Evolutionary conservation across 2,797 vertebrate genomes (phyloP).

Genomic region (Euphonia xanthogaster): DNA sequence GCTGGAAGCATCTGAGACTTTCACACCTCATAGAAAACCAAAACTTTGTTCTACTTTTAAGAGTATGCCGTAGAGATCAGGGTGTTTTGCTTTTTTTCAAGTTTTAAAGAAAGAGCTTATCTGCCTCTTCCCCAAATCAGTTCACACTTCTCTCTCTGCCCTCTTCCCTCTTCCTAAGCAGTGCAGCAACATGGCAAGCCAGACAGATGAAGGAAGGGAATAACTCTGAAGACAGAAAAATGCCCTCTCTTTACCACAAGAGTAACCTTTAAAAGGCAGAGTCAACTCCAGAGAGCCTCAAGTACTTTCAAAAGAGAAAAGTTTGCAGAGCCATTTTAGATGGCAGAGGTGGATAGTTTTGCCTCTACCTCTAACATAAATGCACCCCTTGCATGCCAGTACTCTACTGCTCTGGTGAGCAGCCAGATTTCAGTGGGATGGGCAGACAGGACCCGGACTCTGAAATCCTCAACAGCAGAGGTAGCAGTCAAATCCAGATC

Average conservation of each 20-base stretch:
- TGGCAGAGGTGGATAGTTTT: not conserved
- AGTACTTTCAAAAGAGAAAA: not conserved
- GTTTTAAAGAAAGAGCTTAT: not conserved
- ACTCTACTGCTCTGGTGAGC: not conserved
- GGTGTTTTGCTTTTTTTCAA: not conserved
- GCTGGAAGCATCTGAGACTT: conserved; percentile 54
- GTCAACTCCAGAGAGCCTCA: not conserved
- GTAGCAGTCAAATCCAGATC: not conserved
- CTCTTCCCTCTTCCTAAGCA: not conserved
- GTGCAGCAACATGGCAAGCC: not conserved
- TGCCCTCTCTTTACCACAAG: not conserved
- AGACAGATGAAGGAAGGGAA: not conserved
- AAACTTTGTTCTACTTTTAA: conserved; percentile 30
- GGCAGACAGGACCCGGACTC: not conserved
- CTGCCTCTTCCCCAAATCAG: not conserved
- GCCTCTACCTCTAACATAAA: not conserved
- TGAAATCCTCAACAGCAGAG: not conserved
- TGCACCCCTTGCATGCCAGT: not conserved
- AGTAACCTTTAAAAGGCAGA: not conserved
- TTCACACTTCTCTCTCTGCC: not conserved
- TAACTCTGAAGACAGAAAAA: not conserved
- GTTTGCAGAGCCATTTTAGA: not conserved
- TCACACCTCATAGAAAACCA: conserved; percentile 52
- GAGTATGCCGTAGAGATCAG: not conserved
- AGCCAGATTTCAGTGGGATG: not conserved